phyloP scores from a whole-genome alignment of 2,888 invertebrate genomes.

The Leucania comma region DNA sequence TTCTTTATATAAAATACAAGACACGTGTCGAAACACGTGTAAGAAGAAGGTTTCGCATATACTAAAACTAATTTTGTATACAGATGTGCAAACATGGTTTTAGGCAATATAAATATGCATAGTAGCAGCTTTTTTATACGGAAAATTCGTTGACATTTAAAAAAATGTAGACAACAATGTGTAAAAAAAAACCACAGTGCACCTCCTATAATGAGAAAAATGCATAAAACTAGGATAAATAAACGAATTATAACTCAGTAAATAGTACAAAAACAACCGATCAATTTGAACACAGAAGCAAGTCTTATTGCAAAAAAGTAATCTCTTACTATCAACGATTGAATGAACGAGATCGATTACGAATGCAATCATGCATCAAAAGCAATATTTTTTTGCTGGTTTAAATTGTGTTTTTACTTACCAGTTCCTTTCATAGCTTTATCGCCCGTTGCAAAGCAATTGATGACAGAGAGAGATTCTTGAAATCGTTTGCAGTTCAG shows the following conservation, averaged over 20 bases:
- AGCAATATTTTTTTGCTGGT: not conserved
- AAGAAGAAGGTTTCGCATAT: no score
- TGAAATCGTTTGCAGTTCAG: constrained; percentile 98
- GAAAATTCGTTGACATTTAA: no score
- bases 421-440: constrained; percentile 98
- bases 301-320: constrained; percentile 8
- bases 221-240: no score
- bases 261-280: not conserved
- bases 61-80: no score
- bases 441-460: constrained; percentile 97
- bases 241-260: not conserved
- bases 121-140: no score
- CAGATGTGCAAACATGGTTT: no score
- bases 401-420: constrained; percentile 68
- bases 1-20: no score
- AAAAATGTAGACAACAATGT: not conserved
- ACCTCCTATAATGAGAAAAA: no score
- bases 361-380: constrained; percentile 19
- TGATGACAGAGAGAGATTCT: constrained; percentile 97
- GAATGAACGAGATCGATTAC: constrained; percentile 26
- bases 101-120: no score
- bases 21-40: no score
- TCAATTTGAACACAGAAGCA: not conserved
- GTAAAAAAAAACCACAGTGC: not conserved
- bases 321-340: constrained; percentile 9